A percentile compares a stretch with the other conserved stretches of the same genome.
phyloP scores from a whole-genome alignment of 2,888 invertebrate species.

The Hemaris fuciformis region DNA sequence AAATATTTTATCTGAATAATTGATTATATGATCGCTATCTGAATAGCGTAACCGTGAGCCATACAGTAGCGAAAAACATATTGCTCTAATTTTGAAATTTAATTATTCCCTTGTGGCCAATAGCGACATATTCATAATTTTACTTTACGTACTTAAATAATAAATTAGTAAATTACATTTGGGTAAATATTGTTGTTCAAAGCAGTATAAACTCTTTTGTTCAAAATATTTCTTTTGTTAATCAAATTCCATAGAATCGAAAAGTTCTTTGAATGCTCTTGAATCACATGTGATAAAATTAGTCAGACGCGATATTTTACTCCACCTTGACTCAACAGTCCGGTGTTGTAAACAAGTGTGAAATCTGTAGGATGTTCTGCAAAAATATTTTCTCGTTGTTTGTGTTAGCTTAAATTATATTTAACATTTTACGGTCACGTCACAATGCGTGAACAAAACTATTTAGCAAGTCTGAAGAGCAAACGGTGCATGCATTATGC shows the following conservation, averaged over 20 bases:
- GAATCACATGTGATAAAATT: neutral
- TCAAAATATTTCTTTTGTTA: neutral
- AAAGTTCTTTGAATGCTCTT: neutral
- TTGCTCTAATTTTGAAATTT: neutral
- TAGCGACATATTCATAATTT: neutral
- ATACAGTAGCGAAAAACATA: constrained; percentile 29
- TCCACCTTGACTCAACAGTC: neutral
- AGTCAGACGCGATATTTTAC: neutral
- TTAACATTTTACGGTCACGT: neutral
- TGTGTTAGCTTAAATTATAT: neutral
- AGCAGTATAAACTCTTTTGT: neutral
- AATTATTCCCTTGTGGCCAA: neutral
- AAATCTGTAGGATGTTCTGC: neutral
- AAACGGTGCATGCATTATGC: neutral
- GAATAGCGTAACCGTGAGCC: neutral
- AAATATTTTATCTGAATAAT: constrained; percentile 28
- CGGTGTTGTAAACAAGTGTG: neutral
- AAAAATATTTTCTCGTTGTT: neutral
- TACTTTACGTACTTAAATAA: no score
- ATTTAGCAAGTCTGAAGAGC: constrained; percentile 34
- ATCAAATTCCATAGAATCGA: neutral
- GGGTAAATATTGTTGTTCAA: no score
- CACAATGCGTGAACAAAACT: constrained; percentile 28
- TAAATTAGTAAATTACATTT: no score
- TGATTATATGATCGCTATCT: constrained; percentile 29